Evolutionary conservation across 1,140 invertebrate genomes (phyloP), one percentile per base, ranked within the genome.

Genomic region (Habropoda laboriosa): DNA sequence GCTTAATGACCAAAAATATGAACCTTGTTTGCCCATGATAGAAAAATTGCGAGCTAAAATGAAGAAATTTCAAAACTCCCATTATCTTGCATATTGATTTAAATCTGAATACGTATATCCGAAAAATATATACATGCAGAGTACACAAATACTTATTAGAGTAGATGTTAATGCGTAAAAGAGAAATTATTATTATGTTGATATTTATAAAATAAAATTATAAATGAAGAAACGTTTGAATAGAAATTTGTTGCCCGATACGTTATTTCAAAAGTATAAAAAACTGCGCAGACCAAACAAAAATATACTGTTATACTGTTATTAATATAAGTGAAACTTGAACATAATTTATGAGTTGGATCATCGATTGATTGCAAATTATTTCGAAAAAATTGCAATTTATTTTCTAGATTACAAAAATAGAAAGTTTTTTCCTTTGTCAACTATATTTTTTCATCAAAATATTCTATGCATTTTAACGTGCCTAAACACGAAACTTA

Each of bases 401-500:
- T 40, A 42, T 24, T 63, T 40, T 67, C 53, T 3, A 35, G 24
- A 24, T 49, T 60, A 35, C 10, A 10, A 47, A 42, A 10, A n/a
- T 27, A 10, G 7, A 3, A 38, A 12, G 12, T 38, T 24, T 38
- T 64, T 42, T 66, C 18, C 6, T 38, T 53, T 18, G 8, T 4
- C 32, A 1, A n/a, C 40, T 55, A 60, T 38, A 47, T 35, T 42
- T 42, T n/a, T 38, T 53, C 38, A 18, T 18, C 21, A 35, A 38
- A 38, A 21, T 38, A 38, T 27, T 27, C 35, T 77, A 51, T 38
- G n/a, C 40, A 47, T 57, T 27, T 55, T 58, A 58, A 76, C 68
- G 16, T 32, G 38, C 27, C 35, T 55, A 27, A 35, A 35, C 61
- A 45, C 60, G 61, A 76, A 64, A 76, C 16, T 67, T 66, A 40